phyloP scores from a whole-genome alignment of 2,113 vertebrate genomes.

The Galbula dea region DNA sequence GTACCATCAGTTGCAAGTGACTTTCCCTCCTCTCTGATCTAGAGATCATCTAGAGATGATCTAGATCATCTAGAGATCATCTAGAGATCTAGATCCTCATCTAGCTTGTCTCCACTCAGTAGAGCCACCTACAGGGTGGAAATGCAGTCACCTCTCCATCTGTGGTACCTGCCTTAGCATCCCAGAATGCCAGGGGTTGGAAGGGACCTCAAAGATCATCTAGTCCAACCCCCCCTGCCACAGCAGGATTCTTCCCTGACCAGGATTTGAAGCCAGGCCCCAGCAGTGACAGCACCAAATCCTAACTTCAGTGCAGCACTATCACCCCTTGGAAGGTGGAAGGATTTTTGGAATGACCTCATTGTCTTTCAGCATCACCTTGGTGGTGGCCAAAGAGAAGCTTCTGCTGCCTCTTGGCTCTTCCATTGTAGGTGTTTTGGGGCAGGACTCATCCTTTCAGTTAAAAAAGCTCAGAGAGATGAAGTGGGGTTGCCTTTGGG shows the following conservation, averaged over 20 bases:
- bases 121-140: not conserved
- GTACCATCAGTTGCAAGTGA: not conserved
- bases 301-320: not conserved
- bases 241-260: too few species aligned
- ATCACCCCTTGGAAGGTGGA: not conserved
- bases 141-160: not conserved
- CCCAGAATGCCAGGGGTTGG: too few species aligned
- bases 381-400: not conserved
- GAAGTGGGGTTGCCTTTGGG: not conserved
- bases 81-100: not conserved
- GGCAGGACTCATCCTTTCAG: not conserved
- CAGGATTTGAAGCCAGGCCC: too few species aligned
- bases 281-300: too few species aligned
- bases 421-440: fast-evolving
- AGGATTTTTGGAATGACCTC: not conserved
- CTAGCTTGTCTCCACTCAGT: not conserved
- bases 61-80: too few species aligned
- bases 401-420: not conserved
- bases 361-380: fast-evolving
- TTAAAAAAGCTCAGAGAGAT: not conserved
- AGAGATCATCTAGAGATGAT: too few species aligned
- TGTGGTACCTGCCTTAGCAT: not conserved
- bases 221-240: too few species aligned
- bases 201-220: too few species aligned
- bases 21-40: not conserved